Base-by-base conservation (phyloP, 2,797 vertebrate species). In the Halcyon leucocephala region DNA sequence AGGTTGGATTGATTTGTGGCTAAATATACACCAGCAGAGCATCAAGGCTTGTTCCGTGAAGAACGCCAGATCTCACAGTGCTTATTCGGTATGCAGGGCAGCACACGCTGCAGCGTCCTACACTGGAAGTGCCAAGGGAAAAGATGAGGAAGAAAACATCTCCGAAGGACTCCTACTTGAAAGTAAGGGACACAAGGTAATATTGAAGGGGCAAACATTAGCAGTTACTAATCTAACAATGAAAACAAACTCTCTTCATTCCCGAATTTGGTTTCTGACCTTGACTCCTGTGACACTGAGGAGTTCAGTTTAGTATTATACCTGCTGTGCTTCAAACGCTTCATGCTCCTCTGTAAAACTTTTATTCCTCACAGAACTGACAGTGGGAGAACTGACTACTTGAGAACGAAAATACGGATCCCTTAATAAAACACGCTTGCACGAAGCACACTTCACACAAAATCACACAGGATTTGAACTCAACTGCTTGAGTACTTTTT, bases 271-370 rank as follows among this genome's bases (percentile, higher is more conserved):
- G 17, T 25, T 74, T 83, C 83, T 25, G 28, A 91, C 49, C 58
- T 26, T 8, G 25, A 41, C 13, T 57, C 37, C 57, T 25, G n/a
- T 2, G 1, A 39, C 31, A 37, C 0, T 5, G 19, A 25, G 16
- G 8, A 64, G 12, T 42, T 55, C 9, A 29, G 42, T 79, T 65
- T n/a, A 41, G 26, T 65, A 16, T 19, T 28, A 1, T 2, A 35
- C 6, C 24, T 64, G 16, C 3, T 55, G 55, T 29, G 21, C 72
- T 90, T 46, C 33, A 57, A 67, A 46, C 10, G 8, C 37, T 39
- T 90, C 37, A 7, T 6, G 4, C 25, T 72, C 24, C 29, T 69
- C 37, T 46, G 29, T 12, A 48, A 58, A 62, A 48, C 16, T 33
- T 44, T 4, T 22, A 11, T 11, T 37, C 55, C 31, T 58, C 5